Percentiles rank a stretch among this genome's conserved stretches.
These are phyloP conservation scores for Alexandromys fortis DNA, from an alignment of 2,113 vertebrate species.

Conservation along the genomic window DNA sequence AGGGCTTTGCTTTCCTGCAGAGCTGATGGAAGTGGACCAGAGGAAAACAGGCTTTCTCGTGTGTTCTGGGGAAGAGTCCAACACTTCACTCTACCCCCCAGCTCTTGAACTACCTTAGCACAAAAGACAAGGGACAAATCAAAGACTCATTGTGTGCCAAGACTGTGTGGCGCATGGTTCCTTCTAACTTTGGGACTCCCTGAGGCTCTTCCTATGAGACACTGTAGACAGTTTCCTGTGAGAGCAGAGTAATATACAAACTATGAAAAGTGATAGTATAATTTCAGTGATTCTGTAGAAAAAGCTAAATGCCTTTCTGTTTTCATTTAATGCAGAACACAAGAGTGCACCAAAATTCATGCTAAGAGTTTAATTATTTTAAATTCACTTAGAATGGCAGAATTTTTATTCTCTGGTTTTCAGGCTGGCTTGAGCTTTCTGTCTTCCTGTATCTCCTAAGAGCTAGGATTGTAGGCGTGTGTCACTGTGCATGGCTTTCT, in stretches of 20 bases:
- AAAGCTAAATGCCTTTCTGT: background rate
- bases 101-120: background rate
- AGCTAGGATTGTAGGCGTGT: background rate
- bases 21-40: slow-evolving; percentile 16
- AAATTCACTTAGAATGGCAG: background rate
- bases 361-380: slow-evolving; percentile 13
- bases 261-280: background rate
- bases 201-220: background rate
- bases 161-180: background rate
- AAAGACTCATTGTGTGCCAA: background rate
- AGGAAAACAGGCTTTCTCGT: background rate
- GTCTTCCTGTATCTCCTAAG: background rate
- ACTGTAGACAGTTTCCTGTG: background rate
- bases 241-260: background rate
- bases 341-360: slow-evolving; percentile 19
- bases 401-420: background rate
- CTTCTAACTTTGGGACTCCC: slow-evolving; percentile 13
- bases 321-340: background rate
- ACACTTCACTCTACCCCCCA: background rate
- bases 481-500: background rate
- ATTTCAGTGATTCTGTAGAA: slow-evolving; percentile 12
- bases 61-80: slow-evolving; percentile 29
- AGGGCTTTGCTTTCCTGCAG: slow-evolving; percentile 31
- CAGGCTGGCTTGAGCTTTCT: background rate
- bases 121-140: background rate